Percentiles rank a stretch among this genome's conserved stretches.
phyloP scores from a whole-genome alignment of 2,888 invertebrate genomes.

The Stenoptilia bipunctidactyla region DNA sequence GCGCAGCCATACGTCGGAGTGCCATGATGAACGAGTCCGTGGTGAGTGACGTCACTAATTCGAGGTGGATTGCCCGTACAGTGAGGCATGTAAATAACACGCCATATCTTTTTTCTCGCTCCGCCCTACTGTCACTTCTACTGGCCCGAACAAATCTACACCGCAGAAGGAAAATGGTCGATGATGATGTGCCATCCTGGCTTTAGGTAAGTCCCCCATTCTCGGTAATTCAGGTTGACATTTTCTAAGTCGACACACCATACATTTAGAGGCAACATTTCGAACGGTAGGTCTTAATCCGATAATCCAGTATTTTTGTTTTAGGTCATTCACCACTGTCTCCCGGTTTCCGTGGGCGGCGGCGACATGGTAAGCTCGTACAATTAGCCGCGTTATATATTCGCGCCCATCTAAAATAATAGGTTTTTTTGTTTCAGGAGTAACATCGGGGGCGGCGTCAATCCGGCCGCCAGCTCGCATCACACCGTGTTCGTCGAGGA shows the following conservation, averaged over 20 bases:
- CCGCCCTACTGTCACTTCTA: slow-evolving; percentile 15
- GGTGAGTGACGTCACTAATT: no score
- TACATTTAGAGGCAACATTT: slow-evolving; percentile 13
- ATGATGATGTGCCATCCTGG: slow-evolving; percentile 16
- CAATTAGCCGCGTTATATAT: slow-evolving; percentile 9
- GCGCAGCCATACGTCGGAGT: slow-evolving; percentile 12
- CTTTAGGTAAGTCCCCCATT: slow-evolving; percentile 18
- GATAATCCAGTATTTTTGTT: slow-evolving; percentile 10
- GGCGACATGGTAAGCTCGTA: slow-evolving; percentile 8
- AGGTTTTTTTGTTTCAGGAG: slow-evolving; percentile 10
- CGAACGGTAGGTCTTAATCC: slow-evolving; percentile 15
- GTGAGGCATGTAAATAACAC: slow-evolving; percentile 20
- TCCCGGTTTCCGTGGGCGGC: slow-evolving; percentile 12
- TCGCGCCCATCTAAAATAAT: slow-evolving; percentile 15
- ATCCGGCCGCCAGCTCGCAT: slow-evolving; percentile 13
- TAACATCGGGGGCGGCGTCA: slow-evolving; percentile 9
- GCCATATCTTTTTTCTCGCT: slow-evolving; percentile 15
- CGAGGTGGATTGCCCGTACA: slow-evolving; percentile 14
- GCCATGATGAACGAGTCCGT: slow-evolving; percentile 11
- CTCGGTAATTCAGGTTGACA: slow-evolving; percentile 11
- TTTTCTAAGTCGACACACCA: slow-evolving; percentile 14
- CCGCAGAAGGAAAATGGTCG: slow-evolving; percentile 17
- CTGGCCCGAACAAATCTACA: slow-evolving; percentile 18
- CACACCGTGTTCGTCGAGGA: slow-evolving; percentile 11
- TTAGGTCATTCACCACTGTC: slow-evolving; percentile 8